Base-by-base conservation (phyloP, 2,113 vertebrate genomes). In the Pitta sordida region DNA sequence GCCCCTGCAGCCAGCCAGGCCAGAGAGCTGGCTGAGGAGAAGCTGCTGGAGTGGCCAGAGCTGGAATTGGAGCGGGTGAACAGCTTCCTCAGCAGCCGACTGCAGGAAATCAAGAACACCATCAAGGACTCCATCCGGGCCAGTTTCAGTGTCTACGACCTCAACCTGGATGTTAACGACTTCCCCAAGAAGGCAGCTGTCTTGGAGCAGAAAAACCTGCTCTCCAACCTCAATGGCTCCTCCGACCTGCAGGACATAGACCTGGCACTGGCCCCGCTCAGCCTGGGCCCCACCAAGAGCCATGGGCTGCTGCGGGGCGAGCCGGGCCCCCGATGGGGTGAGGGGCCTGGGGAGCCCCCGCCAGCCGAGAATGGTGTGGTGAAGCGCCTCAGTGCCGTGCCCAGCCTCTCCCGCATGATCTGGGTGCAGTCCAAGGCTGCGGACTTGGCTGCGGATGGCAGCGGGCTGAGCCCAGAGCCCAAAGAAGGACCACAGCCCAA, bases 91-190 rank as follows among this genome's bases (percentile, higher is more conserved):
- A 99, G 98, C 90, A 99, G 98, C 96, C 98, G 99, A 32, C 98
- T 99, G 39, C 99, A 99, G 95, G 99, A 99, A 97, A 99, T 99
- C 92, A 99, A 99, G 91, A 99, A 99, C 97, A 99, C 99, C 88
- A 99, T 99, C 93, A 99, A 99, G 96, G 99, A 99, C 98, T 99
- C 99, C 53, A 99, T 99, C 94, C 98, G 98, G 36, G 98, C 99
- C 96, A 99, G 99, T 64, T 99, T 99, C 97, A 99, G 98, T 10
- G 98, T 99, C 95, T 99, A 99, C 0, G 99, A 99, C 97, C 98
- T 99, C 96, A 99, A 99, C 92, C 96, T 99, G 95, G 99, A 99
- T 52, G 98, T 99, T 96, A 99, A 99, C 5, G 99, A 99, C 97
- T 99, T 99, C 94, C 98, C 99, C 81, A 99, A 99, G 91, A 99